Evolutionary conservation across 2,888 invertebrate species (phyloP).

Genomic region (Macrophya alboannulata): DNA sequence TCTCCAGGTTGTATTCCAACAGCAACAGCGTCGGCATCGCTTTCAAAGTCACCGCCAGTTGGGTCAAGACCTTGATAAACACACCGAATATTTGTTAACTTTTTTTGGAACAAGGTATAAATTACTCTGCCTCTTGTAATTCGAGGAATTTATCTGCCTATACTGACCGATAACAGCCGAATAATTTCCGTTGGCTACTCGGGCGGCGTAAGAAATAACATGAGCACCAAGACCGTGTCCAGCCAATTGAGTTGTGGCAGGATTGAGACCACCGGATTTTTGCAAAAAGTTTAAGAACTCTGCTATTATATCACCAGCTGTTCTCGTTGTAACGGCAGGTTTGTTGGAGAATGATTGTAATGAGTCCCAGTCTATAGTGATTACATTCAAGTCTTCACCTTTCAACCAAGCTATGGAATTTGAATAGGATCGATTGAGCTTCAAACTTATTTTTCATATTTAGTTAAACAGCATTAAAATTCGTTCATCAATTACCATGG

Average conservation of each 20-base stretch:
- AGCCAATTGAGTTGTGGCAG: conserved; percentile 72
- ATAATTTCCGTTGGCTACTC: conserved; percentile 62
- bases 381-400: conserved; percentile 78
- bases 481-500: background rate
- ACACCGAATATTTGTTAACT: background rate
- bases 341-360: background rate
- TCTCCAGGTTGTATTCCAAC: conserved; percentile 76
- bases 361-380: conserved; percentile 80
- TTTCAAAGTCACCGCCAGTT: conserved; percentile 73
- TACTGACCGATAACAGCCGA: conserved; percentile 62
- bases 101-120: background rate
- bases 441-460: background rate
- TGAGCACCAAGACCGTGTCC: conserved; percentile 80
- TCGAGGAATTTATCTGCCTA: background rate
- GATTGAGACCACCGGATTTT: conserved; percentile 61
- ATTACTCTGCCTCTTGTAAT: background rate
- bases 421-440: background rate
- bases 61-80: conserved; percentile 75
- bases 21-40: conserved; percentile 60
- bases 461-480: background rate
- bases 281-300: conserved; percentile 68
- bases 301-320: background rate
- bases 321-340: background rate
- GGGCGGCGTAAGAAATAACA: conserved; percentile 75
- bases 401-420: conserved; percentile 74